These are phyloP conservation scores for Lepidostoma basale DNA, from an alignment of 1,140 invertebrate species.

Conservation along the genomic window DNA sequence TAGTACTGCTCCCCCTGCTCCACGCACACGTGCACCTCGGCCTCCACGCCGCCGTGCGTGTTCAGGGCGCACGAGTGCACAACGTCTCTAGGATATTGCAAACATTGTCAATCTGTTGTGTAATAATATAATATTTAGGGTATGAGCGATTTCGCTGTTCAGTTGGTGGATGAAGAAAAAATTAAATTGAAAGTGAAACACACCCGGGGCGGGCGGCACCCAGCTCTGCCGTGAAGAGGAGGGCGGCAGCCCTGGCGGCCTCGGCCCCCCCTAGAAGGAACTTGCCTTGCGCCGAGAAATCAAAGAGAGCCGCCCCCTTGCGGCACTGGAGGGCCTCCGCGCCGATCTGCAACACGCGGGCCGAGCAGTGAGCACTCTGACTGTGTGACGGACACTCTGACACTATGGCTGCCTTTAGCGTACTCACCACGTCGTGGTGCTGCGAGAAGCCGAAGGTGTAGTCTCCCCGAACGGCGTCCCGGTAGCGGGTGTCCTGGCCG, in stretches of 20 bases:
- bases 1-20: conserved; percentile 79
- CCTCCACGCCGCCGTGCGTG: conserved; percentile 78
- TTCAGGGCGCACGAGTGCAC: conserved; percentile 85
- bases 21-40: conserved; percentile 78
- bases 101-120: too few species aligned
- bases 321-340: conserved; percentile 78
- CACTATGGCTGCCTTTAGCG: too few species aligned
- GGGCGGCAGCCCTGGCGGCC: conserved; percentile 76
- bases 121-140: too few species aligned
- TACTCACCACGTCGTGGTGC: conserved; percentile 76
- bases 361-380: too few species aligned
- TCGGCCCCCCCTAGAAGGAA: conserved; percentile 83
- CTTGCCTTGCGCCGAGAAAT: conserved; percentile 89
- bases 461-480: conserved; percentile 72
- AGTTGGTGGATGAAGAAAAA: too few species aligned
- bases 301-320: conserved; percentile 80
- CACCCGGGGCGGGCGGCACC: conserved; percentile 55
- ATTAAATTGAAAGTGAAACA: neutral
- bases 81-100: conserved; percentile 64
- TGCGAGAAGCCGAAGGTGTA: conserved; percentile 81
- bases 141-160: too few species aligned
- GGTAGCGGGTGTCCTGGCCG: conserved; percentile 72
- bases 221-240: conserved; percentile 80
- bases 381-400: too few species aligned
- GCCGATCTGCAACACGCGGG: conserved; percentile 70